Percentiles rank a stretch among this genome's conserved stretches.
phyloP scores from a whole-genome alignment of 2,888 invertebrate species.

The Limenitis camilla region DNA sequence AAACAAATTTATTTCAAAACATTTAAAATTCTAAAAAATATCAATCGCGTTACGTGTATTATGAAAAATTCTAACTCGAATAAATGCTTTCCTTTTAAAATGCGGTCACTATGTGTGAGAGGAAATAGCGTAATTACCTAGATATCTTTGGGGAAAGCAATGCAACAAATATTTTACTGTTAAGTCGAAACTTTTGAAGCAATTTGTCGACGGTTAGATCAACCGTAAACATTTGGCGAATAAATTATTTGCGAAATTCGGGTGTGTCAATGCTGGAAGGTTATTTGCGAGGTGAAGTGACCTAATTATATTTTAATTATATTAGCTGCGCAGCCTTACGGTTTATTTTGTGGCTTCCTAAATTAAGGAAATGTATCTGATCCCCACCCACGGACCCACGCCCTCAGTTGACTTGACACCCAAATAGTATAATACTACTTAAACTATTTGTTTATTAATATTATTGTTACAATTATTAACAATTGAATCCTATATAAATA shows the following conservation, averaged over 20 bases:
- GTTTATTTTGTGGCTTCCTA: background rate
- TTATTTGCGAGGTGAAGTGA: background rate
- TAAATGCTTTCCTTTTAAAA: background rate
- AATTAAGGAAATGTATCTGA: background rate
- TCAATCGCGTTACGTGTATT: no score
- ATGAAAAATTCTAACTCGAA: no score
- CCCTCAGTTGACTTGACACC: no score
- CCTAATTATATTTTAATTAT: background rate
- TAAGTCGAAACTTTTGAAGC: background rate
- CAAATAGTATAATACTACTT: no score
- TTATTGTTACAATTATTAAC: no score
- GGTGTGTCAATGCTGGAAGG: background rate
- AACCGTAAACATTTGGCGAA: no score
- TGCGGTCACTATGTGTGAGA: conserved; percentile 2
- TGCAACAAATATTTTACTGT: background rate
- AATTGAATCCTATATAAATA: no score
- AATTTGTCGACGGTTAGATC: no score
- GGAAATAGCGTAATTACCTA: background rate
- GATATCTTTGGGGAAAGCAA: background rate
- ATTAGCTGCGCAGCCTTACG: background rate
- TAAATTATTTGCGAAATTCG: background rate
- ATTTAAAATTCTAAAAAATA: no score
- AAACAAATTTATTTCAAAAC: no score
- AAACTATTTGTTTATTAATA: no score
- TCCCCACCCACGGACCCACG: no score